Conservation (phyloP, 2,888 invertebrate genomes). For the Dicyrtomina minuta region DNA sequence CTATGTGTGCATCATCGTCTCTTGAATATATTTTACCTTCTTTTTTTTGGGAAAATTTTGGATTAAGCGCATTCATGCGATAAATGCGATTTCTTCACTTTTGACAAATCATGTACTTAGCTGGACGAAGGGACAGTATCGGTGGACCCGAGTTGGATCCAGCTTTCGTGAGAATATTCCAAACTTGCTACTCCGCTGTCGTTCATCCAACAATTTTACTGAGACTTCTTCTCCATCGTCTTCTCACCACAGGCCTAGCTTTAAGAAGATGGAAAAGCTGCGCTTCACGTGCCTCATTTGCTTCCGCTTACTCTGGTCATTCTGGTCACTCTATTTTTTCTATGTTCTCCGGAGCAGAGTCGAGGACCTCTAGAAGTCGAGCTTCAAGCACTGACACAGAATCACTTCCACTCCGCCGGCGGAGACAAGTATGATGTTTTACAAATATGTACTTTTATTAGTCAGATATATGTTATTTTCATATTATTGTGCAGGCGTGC, state of each 20-base stretch:
- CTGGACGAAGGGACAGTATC: slow-evolving; percentile 51
- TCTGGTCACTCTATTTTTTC: slow-evolving; percentile 54
- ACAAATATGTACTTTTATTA: too few species aligned
- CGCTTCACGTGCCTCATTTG: slow-evolving; percentile 59
- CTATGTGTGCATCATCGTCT: too few species aligned
- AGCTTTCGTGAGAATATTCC: slow-evolving; percentile 56
- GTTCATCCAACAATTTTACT: slow-evolving; percentile 63
- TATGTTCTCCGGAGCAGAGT: slow-evolving; percentile 55
- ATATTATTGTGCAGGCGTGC: too few species aligned
- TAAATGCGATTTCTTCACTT: background rate
- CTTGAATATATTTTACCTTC: too few species aligned
- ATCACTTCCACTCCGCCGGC: slow-evolving; percentile 56
- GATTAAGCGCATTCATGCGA: too few species aligned
- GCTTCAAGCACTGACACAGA: slow-evolving; percentile 58
- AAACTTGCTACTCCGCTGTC: slow-evolving; percentile 60
- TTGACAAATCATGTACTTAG: slow-evolving; percentile 14
- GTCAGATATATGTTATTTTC: background rate
- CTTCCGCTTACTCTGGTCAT: slow-evolving; percentile 55
- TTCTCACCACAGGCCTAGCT: slow-evolving; percentile 61
- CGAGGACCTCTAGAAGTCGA: slow-evolving; percentile 56
- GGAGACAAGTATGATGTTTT: slow-evolving; percentile 56
- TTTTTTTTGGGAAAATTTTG: too few species aligned
- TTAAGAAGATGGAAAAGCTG: slow-evolving; percentile 59
- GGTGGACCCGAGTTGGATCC: slow-evolving; percentile 54
- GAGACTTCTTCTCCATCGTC: slow-evolving; percentile 61